Conservation (phyloP, 2,888 invertebrate genomes). For the Ophion slaviceki region DNA sequence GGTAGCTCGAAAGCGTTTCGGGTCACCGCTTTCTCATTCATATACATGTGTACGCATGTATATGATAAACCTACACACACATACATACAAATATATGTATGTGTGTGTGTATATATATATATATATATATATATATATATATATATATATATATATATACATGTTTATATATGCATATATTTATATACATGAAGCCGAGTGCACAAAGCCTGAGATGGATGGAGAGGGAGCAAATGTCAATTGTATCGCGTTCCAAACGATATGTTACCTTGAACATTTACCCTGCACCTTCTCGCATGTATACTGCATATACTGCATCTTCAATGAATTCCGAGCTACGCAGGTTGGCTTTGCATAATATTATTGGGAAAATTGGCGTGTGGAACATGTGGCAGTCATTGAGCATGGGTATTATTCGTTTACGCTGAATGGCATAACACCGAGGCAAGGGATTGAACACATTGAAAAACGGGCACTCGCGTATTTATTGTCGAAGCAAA, state of each 20-base stretch:
- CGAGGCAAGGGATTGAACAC: neutral
- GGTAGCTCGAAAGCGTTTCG: constrained; percentile 45
- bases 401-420: neutral
- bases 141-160: no score
- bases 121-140: no score
- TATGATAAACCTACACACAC: no score
- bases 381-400: constrained; percentile 4
- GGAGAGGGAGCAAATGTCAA: constrained; percentile 70
- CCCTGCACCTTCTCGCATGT: constrained; percentile 9
- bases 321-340: constrained; percentile 15
- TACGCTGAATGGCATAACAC: neutral
- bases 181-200: neutral
- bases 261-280: constrained; percentile 42
- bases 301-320: neutral
- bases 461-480: neutral
- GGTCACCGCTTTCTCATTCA: constrained; percentile 21
- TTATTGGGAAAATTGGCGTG: neutral
- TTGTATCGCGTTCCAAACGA: constrained; percentile 71
- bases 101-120: neutral
- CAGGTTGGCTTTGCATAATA: neutral
- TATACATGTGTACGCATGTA: neutral
- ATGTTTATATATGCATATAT: neutral
- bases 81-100: neutral
- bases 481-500: neutral
- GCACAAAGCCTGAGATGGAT: constrained; percentile 21